Base-by-base conservation (phyloP, 2,888 invertebrate species). In the Phaedon cochleariae region DNA sequence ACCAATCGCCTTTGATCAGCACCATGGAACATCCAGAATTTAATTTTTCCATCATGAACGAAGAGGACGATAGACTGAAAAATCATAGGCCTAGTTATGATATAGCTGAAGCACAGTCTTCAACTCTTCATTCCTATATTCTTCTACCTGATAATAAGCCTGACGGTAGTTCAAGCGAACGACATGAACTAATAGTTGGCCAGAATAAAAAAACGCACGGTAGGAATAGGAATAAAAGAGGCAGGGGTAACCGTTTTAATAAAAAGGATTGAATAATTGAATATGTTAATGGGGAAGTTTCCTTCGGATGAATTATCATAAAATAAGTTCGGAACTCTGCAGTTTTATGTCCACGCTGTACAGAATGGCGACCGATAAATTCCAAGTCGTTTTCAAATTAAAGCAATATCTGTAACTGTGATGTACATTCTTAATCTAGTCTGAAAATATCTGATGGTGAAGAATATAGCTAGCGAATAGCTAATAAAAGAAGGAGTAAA, bases 21-120 rank as follows among this genome's bases (percentile, higher is more conserved):
- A 41, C 62, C 9, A 59, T 66, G 21, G 66, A 66, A 48, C 55
- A 62, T 0, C 55, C 66, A 0, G 26, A 58, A 17, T 1, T 62
- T 9, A 37, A 52, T 9, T 59, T 62, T 51, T 6, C 55, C 15
- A 49, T 46, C 18, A 2, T 37, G 17, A 62, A 49, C 55, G 52
- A 54, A n/a, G 52, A 54, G n/a, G 7, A 26, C 1, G 57, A 53
- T 55, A 54, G 55, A 2, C 37, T 66, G 37, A 61, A 62, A n/a
- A 66, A 69, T 18, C 64, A 69, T 34, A 49, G 51, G 22, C 5
- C 49, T 6, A 52, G 31, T 51, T 68, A 68, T 29, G 66, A 64
- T 10, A 61, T 60, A 2, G 52, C 45, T n/a, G 68, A 63, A 31
- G 37, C 60, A 20, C 29, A 29, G 9, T 48, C 52, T 7, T 51